A percentile compares a stretch with the other conserved stretches of the same genome.
phyloP scores from a whole-genome alignment of 2,113 vertebrate genomes.

The Chionis minor region DNA sequence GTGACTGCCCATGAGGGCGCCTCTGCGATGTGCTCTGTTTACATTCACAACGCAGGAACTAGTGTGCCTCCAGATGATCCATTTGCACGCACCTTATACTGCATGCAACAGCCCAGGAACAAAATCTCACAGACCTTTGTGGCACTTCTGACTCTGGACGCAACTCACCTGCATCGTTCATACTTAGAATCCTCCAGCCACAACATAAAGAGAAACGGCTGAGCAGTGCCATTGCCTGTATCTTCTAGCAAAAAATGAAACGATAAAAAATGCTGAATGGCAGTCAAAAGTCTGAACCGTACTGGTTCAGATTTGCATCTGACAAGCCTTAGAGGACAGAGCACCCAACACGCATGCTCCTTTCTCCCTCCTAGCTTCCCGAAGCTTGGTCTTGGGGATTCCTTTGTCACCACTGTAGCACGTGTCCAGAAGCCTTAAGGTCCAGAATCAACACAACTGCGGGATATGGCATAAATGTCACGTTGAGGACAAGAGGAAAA shows the following conservation, averaged over 20 bases:
- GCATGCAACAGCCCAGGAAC: background rate
- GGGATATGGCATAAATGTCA: background rate
- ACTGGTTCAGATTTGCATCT: background rate
- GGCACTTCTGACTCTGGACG: background rate
- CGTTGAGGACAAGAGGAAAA: background rate
- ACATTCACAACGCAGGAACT: background rate
- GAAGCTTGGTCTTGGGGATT: background rate
- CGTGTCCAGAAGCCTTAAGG: background rate
- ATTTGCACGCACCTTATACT: background rate
- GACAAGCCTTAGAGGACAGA: background rate
- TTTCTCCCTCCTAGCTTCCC: background rate
- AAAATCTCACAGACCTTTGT: background rate
- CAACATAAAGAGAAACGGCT: background rate
- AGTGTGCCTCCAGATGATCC: background rate
- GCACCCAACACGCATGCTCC: background rate
- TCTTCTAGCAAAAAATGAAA: background rate
- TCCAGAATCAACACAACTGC: background rate
- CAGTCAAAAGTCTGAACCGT: fast-evolving
- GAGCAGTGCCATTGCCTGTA: background rate
- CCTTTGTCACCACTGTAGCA: background rate
- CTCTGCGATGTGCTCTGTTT: background rate
- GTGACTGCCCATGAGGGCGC: background rate
- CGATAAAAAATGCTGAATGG: background rate
- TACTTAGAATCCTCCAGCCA: background rate
- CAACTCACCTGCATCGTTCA: background rate